Evolutionary conservation across 2,888 invertebrate genomes (phyloP), one percentile per base, ranked within the genome.

Genomic region (Enoplolaimus lenunculus): DNA sequence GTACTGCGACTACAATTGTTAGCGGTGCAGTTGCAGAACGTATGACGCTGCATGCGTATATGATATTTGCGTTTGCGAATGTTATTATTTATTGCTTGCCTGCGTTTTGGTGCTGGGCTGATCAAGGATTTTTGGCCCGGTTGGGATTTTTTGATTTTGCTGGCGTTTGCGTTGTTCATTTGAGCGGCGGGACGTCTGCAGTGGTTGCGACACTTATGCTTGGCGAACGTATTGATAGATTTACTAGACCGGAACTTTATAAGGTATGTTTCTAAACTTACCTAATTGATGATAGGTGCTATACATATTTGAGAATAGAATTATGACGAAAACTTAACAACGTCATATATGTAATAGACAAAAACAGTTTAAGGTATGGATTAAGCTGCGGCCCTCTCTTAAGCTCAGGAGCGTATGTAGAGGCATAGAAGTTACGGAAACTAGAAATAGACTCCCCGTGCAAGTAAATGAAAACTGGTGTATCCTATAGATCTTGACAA

Each of bases 1-100:
- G 92, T 0, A 90, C 90, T 0, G 88, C 92, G 0, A 92, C 92
- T 0, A 92, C 92, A 0, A 92, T 92, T 72, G 91, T 92, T 0
- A 91, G 90, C 76, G 93, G 93, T 0, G 91, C 93, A 2, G 92
- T 93, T 90, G 92, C 93, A 0, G 93, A 93, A 81, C 72, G 81
- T 64, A 80, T 80, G 2, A 78, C 77, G 70, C 74, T 81, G 29
- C 73, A 73, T 1, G 75, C 80, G 13, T 81, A 81, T 72, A 77
- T 78, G 21, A 59, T 80, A 29, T 81, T 80, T 73, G 80, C 80
- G 0, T 74, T 91, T 69, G 80, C 91, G 29, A 93, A 93, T 79
- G 93, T 93, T 0, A 84, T 89, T 1, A 89, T 93, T 7, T 93
- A 93, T 82, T 91, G 93, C 79, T 86, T 93, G 73, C 93, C 93